These are phyloP conservation scores for Chrysogorgia sp. DNA, from an alignment of 92 coral and sea anemone species.

Conservation along the genomic window DNA sequence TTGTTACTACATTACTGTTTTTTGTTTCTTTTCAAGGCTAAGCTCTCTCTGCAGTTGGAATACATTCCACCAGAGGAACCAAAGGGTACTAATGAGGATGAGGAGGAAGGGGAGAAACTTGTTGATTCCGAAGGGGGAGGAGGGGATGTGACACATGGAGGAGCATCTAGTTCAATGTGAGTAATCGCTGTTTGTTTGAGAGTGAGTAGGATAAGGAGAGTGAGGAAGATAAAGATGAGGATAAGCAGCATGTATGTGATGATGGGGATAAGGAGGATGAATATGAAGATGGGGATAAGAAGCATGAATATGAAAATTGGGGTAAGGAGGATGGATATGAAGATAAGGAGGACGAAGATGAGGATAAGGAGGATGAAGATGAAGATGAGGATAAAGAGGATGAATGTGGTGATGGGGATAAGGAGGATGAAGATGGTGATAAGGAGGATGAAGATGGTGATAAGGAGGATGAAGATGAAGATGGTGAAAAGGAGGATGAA, in stretches of 20 bases:
- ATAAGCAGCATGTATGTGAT: background rate
- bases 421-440: constrained; percentile 1
- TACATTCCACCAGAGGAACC: constrained; percentile 80
- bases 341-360: background rate
- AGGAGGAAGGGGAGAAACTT: constrained; percentile 67
- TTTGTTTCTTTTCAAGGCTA: constrained; percentile 61
- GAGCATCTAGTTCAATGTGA: background rate
- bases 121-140: constrained; percentile 72
- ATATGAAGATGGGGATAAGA: background rate
- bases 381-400: background rate
- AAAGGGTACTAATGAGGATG: constrained; percentile 50
- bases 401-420: background rate
- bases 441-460: background rate
- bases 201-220: background rate
- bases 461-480: background rate
- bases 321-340: background rate
- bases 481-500: constrained; percentile 10
- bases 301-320: background rate
- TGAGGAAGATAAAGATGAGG: background rate
- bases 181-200: background rate
- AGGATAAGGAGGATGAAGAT: background rate
- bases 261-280: background rate
- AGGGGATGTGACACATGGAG: constrained; percentile 78
- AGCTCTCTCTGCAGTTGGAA: constrained; percentile 88
- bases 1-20: background rate